Evolutionary conservation across 2,888 invertebrate species (phyloP).

Genomic region (Xylota sylvarum): DNA sequence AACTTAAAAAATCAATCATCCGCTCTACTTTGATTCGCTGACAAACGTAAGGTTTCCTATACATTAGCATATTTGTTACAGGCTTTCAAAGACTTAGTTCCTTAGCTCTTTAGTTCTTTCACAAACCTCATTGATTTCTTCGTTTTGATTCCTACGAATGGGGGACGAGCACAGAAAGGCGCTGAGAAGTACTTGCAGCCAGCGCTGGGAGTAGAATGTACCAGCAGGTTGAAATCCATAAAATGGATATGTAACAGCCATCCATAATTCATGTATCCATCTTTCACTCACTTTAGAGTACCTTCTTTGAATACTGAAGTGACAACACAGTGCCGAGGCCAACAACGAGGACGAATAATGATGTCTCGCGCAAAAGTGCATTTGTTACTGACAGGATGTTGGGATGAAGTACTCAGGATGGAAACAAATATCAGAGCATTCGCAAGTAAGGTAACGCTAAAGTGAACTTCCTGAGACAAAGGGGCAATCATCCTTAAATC

Average conservation of each 20-base stretch:
- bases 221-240: slow-evolving; percentile 51
- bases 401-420: slow-evolving; percentile 43
- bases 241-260: slow-evolving; percentile 64
- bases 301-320: slow-evolving; percentile 40
- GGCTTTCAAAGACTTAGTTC: slow-evolving; percentile 48
- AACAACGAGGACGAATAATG: slow-evolving; percentile 43
- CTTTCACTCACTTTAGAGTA: slow-evolving; percentile 57
- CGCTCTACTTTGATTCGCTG: not conserved
- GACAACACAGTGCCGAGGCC: slow-evolving; percentile 25
- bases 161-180: not conserved
- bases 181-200: slow-evolving; percentile 13
- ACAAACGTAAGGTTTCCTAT: slow-evolving; percentile 19
- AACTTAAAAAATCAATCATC: slow-evolving; percentile 8
- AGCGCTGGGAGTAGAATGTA: slow-evolving; percentile 19
- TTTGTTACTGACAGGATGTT: slow-evolving; percentile 64
- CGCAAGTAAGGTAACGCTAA: slow-evolving; percentile 32
- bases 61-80: slow-evolving; percentile 53
- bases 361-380: slow-evolving; percentile 61
- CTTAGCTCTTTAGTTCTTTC: slow-evolving; percentile 29
- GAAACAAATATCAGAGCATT: slow-evolving; percentile 15
- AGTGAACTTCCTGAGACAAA: slow-evolving; percentile 69
- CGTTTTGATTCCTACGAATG: slow-evolving; percentile 24
- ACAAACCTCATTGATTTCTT: slow-evolving; percentile 56
- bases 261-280: slow-evolving; percentile 70
- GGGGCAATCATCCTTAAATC: slow-evolving; percentile 68